Evolutionary conservation across 1,140 invertebrate species (phyloP).

Genomic region (Diabrotica virgifera): DNA sequence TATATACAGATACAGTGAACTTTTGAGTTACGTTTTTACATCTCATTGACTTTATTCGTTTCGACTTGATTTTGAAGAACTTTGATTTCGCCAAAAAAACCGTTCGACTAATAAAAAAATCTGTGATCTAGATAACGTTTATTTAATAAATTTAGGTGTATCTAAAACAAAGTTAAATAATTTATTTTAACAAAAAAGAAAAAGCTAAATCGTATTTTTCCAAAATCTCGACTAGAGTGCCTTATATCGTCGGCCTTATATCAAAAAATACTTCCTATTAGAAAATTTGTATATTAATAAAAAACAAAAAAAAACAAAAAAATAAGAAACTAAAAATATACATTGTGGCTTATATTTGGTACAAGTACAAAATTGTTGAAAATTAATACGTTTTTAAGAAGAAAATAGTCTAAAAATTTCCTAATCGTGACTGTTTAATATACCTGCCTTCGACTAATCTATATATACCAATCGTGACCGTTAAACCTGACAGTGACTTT

Average conservation of each 20-base stretch:
- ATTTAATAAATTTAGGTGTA: constrained; percentile 41
- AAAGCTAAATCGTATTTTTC: constrained; percentile 42
- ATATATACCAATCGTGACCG: constrained; percentile 10
- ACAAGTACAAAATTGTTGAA: constrained; percentile 29
- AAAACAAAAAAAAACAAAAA: constrained; percentile 41
- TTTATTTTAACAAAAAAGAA: constrained; percentile 36
- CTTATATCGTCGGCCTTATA: constrained; percentile 48
- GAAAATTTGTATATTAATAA: constrained; percentile 47
- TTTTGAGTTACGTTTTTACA: constrained; percentile 6
- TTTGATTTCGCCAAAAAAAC: constrained; percentile 6
- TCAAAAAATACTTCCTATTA: constrained; percentile 41
- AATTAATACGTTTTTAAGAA: constrained; percentile 20
- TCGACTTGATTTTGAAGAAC: constrained; percentile 18
- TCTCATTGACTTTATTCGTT: constrained; percentile 7
- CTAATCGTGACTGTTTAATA: constrained; percentile 24
- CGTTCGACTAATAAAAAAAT: constrained; percentile 22
- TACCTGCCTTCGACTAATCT: constrained; percentile 16
- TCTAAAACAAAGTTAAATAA: constrained; percentile 27
- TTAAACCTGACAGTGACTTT: constrained; percentile 11
- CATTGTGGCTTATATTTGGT: constrained; percentile 38
- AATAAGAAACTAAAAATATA: constrained; percentile 26
- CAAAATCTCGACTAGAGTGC: constrained; percentile 45
- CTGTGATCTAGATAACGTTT: constrained; percentile 37
- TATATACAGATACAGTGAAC: constrained; percentile 29
- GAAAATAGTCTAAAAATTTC: constrained; percentile 22